Evolutionary conservation across 2,797 vertebrate species (phyloP), one percentile per base, ranked within the genome.

Genomic region (Scarus forsteni): DNA sequence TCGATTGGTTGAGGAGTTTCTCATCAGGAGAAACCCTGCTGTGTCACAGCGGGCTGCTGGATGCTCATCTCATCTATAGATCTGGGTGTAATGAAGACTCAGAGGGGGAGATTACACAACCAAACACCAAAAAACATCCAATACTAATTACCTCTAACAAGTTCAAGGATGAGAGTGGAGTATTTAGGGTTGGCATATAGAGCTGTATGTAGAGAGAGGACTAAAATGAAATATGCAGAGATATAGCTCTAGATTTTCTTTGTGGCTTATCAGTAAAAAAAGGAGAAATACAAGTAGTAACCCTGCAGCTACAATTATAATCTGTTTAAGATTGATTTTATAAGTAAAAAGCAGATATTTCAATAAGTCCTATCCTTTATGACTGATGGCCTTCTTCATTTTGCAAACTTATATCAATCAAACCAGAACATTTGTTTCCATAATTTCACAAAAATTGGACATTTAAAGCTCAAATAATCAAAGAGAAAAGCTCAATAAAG

Each of bases 11-110:
- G 15, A 73, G 60, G 60, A 79, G 54, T 60, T 73, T 74, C 63
- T 84, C 79, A 83, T 88, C 68, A 83, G 73, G 40, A 53, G 53
- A 45, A 73, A 60, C 75, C 79, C 73, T 12, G 60, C 52, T 0
- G 77, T 9, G 77, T 50, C 82, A 34, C 86, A 84, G 83, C 83
- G 18, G 75, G 59, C 52, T 11, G 13, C 42, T 77, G 38, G 68
- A 70, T 79, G 72, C 60, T 80, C 66, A 78, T 73, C 75, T 73
- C 53, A 62, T 53, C 34, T 52, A 8, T n/a, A 57, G 69, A 59
- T 66, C 63, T 13, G 49, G 65, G 63, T 64, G 34, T 78, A 80
- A 80, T 69, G 42, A 62, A 74, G 70, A 67, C 56, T 38, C 0
- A 0, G 53, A 69, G 2, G 48, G 44, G 34, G n/a, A 56, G 60